A percentile compares a stretch with the other conserved stretches of the same genome.
Conservation (phyloP, 2,797 vertebrate genomes). For the Channa striata region DNA sequence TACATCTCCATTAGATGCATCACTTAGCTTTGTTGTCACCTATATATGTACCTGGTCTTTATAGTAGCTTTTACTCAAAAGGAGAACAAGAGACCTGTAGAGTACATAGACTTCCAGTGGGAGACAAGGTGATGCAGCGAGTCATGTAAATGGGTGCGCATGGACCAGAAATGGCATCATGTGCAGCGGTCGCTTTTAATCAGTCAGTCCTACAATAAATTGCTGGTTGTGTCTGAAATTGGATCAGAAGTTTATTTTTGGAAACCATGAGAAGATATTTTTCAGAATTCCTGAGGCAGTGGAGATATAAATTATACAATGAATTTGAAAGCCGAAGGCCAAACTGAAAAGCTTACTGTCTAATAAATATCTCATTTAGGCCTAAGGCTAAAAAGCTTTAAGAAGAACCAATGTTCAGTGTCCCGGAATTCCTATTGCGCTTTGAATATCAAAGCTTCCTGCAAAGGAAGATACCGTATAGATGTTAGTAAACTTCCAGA, state of each 20-base stretch:
- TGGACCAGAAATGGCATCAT: slow-evolving; percentile 52
- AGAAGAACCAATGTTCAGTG: slow-evolving; percentile 44
- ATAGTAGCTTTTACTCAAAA: slow-evolving; percentile 10
- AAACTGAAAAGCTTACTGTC: slow-evolving; percentile 62
- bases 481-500: slow-evolving; percentile 35
- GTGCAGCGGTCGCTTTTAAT: slow-evolving; percentile 63
- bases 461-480: slow-evolving; percentile 26
- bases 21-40: not conserved
- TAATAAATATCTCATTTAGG: slow-evolving; percentile 67
- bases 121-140: slow-evolving; percentile 39
- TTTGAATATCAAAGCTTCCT: slow-evolving; percentile 57
- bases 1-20: slow-evolving; percentile 3
- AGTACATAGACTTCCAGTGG: slow-evolving; percentile 25
- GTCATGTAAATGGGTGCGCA: slow-evolving; percentile 36
- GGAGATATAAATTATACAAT: slow-evolving; percentile 53
- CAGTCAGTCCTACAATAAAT: slow-evolving; percentile 13
- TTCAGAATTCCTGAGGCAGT: slow-evolving; percentile 44
- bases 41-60: not conserved
- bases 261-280: slow-evolving; percentile 39
- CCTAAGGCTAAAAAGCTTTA: slow-evolving; percentile 56
- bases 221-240: slow-evolving; percentile 39
- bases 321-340: slow-evolving; percentile 54
- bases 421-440: slow-evolving; percentile 44
- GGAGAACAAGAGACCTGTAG: slow-evolving; percentile 11
- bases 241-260: slow-evolving; percentile 53